Base-by-base conservation (phyloP, 2,888 invertebrate genomes). In the Dynastes grantii region DNA sequence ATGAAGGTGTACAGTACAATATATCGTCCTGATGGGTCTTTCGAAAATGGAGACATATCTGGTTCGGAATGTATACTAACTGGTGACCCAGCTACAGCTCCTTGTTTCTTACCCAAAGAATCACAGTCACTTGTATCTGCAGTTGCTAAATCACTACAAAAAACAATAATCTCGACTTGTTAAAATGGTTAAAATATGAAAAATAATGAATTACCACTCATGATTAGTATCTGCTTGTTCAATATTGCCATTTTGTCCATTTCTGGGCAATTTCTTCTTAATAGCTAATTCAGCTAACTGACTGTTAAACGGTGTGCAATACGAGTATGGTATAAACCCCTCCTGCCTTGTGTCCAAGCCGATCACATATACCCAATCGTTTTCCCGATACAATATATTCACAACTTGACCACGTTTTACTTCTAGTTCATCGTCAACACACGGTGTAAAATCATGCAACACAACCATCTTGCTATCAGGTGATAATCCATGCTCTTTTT, bases 351-450 rank as follows among this genome's bases (percentile, higher is more conserved):
- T 95, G 84, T 96, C 96, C 67, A 96, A 94, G 2, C 96, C 95
- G 86, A 98, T 96, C 0, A 98, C 97, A 89, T 98, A 98, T 8
- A 97, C 97, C 98, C 98, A 98, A 89, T 98, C 98, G 87, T 98
- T 97, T 88, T 98, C 98, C 83, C 97, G 92, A 88, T 98, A 98
- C 81, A 98, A 90, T 80, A 98, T 95, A 89, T 97, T 97, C n/a
- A 98, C 97, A 86, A 92, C 92, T 89, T 96, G 96, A 75, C 98
- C 98, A 75, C 97, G 91, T 89, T 94, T 95, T 37, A 94, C 94
- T 90, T 96, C 96, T 64, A 98, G 90, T 87, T 98, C 98, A 89
- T 98, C 97, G 87, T 98, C 97, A 1, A 97, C 98, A 87, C 97
- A 97, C 0, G 98, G 97, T 13, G 95, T 95, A 87, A 98, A 98